phyloP scores from a whole-genome alignment of 2,888 invertebrate genomes.

The Papilio gigon region DNA sequence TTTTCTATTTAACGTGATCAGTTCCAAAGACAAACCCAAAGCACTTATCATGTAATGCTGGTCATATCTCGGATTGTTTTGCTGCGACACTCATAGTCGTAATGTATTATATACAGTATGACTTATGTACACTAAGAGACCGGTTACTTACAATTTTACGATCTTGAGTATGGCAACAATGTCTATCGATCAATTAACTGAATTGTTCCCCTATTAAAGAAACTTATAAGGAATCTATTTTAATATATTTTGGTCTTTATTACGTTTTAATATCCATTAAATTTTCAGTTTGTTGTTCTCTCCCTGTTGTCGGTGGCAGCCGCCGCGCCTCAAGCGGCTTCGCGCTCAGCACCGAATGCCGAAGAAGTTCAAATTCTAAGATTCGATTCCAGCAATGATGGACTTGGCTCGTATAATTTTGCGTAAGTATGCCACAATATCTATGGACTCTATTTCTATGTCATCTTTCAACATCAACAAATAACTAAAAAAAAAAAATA shows the following conservation, averaged over 20 bases:
- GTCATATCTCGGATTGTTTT: too few relatives aligned
- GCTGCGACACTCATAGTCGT: too few relatives aligned
- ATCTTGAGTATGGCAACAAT: too few relatives aligned
- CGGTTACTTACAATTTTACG: too few relatives aligned
- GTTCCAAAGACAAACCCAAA: too few relatives aligned
- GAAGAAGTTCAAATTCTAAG: constrained; percentile 63
- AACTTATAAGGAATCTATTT: too few relatives aligned
- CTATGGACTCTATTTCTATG: neutral
- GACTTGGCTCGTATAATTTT: constrained; percentile 66
- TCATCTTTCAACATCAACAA: neutral
- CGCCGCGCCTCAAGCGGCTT: constrained; percentile 60
- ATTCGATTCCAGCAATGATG: constrained; percentile 68
- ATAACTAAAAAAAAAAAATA: neutral
- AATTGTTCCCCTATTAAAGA: too few relatives aligned
- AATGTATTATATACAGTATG: too few relatives aligned
- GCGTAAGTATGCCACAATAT: constrained; percentile 54
- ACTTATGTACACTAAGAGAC: too few relatives aligned
- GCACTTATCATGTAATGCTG: too few relatives aligned
- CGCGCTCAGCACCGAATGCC: constrained; percentile 43
- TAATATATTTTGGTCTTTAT: neutral
- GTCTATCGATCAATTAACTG: too few relatives aligned
- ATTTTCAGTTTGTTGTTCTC: constrained; percentile 71
- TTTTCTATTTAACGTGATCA: too few relatives aligned
- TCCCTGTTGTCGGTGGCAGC: constrained; percentile 63
- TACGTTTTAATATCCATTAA: constrained; percentile 40